Base-by-base conservation (phyloP, 2,113 vertebrate genomes). In the Verasper variegatus region DNA sequence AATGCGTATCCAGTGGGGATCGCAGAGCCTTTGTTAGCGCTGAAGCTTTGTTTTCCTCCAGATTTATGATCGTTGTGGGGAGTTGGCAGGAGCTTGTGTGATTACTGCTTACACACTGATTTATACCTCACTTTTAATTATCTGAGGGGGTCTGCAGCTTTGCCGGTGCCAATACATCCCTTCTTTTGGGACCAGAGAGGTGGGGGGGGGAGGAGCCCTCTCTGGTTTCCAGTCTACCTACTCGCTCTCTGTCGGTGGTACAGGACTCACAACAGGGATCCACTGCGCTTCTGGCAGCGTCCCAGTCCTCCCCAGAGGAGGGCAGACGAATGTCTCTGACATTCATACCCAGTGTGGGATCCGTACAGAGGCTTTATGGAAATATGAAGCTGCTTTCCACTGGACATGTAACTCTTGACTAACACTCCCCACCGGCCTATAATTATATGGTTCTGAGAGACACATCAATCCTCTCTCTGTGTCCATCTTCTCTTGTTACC, bases 41-140 rank as follows among this genome's bases (percentile, higher is more conserved):
- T 59, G 65, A 72, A 67, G 82, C 88, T 92, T 91, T 90, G 89
- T 93, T 93, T 92, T 92, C 91, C 64, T 78, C 24, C 68, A 92
- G 91, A 94, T 94, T 94, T 94, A 94, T 88, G 85, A 88, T 89
- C 13, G 67, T 86, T 88, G 82, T 12, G 42, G 85, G 83, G 80
- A 86, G 82, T 76, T 88, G 87, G 91, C 90, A 90, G 86, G 86
- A 89, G 87, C 84, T 72, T 77, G 89, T 93, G 86, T 94, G 91
- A 95, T 94, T 93, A 93, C 84, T 89, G 87, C 69, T 93, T 94
- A 92, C 89, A 88, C 81, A 51, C 82, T 94, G 93, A 95, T 94
- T 95, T 94, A 94, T 92, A 90, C 90, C 92, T 92, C 80, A 86
- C 88, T 90, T 94, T 95, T 95, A 94, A 95, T 95, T 94, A 94